These are phyloP conservation scores for Hippocampus abdominalis DNA, from an alignment of 2,113 vertebrate genomes.

Conservation along the genomic window DNA sequence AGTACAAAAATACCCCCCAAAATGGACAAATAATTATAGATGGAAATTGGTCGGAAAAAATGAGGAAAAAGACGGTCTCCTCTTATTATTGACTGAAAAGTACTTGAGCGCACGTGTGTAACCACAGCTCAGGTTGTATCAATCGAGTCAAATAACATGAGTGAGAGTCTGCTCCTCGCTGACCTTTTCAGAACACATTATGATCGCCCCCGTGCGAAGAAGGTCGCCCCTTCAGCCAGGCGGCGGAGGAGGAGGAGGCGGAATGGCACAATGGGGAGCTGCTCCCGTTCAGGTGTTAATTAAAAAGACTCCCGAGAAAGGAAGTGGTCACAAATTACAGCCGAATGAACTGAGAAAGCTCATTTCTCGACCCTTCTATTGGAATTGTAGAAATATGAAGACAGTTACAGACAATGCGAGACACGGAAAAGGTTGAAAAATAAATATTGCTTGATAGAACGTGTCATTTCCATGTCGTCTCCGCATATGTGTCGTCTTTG, in stretches of 20 bases:
- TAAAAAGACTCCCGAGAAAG: constrained; percentile 1
- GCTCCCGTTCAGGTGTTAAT: constrained; percentile 31
- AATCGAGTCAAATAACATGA: constrained; percentile 53
- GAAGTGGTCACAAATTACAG: constrained; percentile 11
- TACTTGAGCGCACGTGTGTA: constrained; percentile 17
- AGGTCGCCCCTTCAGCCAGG: constrained; percentile 46
- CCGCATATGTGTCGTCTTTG: too few species aligned
- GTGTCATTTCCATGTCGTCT: too few species aligned
- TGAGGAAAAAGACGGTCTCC: constrained; percentile 7
- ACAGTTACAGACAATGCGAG: too few species aligned
- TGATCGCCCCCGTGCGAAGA: constrained; percentile 53
- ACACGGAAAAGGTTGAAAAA: too few species aligned
- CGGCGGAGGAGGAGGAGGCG: neutral
- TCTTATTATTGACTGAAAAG: constrained; percentile 22
- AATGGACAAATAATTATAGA: too few species aligned
- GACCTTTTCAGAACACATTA: constrained; percentile 66
- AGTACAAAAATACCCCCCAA: too few species aligned
- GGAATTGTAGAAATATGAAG: too few species aligned
- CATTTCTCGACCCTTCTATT: neutral
- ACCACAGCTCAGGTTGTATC: constrained; percentile 34
- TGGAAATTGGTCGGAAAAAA: too few species aligned
- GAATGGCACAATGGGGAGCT: constrained; percentile 16
- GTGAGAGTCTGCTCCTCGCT: constrained; percentile 46
- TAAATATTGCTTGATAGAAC: too few species aligned
- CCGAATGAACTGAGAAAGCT: neutral